phyloP scores from a whole-genome alignment of 2,113 vertebrate species.

The Ondatra zibethicus region DNA sequence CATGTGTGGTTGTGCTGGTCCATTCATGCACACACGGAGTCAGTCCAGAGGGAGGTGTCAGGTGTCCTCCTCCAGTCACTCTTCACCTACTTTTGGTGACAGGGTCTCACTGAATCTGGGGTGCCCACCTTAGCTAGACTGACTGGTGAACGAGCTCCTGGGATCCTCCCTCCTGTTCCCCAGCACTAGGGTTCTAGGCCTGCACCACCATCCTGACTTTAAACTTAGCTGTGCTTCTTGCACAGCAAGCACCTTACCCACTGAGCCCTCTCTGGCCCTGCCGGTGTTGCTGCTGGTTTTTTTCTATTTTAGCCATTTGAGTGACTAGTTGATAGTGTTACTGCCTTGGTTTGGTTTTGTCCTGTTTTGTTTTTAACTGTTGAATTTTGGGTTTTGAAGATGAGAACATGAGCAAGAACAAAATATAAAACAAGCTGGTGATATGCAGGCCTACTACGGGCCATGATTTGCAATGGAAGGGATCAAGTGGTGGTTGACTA shows the following conservation, averaged over 20 bases:
- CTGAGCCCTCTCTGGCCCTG: not conserved
- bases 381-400: slow-evolving; percentile 16
- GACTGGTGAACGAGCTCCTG: not conserved
- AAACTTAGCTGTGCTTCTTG: not conserved
- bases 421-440: not conserved
- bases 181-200: not conserved
- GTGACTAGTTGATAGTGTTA: not conserved
- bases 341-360: not conserved
- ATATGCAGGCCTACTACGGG: not conserved
- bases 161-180: not conserved
- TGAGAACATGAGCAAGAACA: not conserved
- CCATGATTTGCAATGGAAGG: not conserved
- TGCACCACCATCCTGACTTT: not conserved
- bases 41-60: too few relatives aligned
- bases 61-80: not conserved
- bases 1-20: not conserved
- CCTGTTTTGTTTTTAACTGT: not conserved
- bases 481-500: not conserved
- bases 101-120: not conserved
- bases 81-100: not conserved
- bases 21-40: not conserved
- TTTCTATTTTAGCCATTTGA: slow-evolving; percentile 15
- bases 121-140: not conserved
- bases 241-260: not conserved
- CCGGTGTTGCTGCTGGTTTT: not conserved